Percentiles rank a stretch among this genome's conserved stretches.
phyloP scores from a whole-genome alignment of 1,140 invertebrate genomes.

The Scaptomyza graminum region DNA sequence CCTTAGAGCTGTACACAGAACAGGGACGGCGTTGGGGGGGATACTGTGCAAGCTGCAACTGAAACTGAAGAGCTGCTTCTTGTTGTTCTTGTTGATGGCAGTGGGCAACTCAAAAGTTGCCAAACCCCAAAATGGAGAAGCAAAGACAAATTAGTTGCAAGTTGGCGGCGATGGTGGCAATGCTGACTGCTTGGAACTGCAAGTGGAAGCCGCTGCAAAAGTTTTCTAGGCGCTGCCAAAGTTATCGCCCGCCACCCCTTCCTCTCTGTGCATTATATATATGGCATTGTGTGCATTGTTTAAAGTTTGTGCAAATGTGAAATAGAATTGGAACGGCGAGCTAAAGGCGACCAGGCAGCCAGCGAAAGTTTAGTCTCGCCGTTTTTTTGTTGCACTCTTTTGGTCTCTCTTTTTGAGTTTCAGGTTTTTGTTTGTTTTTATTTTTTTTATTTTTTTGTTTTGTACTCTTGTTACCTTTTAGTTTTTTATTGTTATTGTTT shows the following conservation, averaged over 20 bases:
- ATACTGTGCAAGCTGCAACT: neutral
- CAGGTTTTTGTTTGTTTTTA: neutral
- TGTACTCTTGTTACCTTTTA: constrained; percentile 21
- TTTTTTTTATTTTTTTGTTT: neutral
- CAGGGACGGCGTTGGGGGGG: too few species aligned
- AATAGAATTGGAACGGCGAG: constrained; percentile 68
- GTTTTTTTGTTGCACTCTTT: constrained; percentile 10
- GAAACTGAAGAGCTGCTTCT: constrained; percentile 19
- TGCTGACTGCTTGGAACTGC: constrained; percentile 37
- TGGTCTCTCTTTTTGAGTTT: neutral
- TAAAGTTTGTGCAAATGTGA: constrained; percentile 77
- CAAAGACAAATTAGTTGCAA: constrained; percentile 78
- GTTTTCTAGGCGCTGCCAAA: constrained; percentile 2
- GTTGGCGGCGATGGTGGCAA: constrained; percentile 24
- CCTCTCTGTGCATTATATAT: constrained; percentile 8
- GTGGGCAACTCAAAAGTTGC: constrained; percentile 29
- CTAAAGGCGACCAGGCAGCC: constrained; percentile 27
- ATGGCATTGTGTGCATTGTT: constrained; percentile 65
- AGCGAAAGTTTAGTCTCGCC: constrained; percentile 57
- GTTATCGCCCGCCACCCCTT: neutral
- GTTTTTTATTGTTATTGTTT: constrained; percentile 65
- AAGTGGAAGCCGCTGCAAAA: constrained; percentile 40
- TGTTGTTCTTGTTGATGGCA: constrained; percentile 11
- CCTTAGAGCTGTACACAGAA: neutral
- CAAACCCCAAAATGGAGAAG: constrained; percentile 37